These are phyloP conservation scores for Agrotis clavis DNA, from an alignment of 2,888 invertebrate species.

Conservation along the genomic window DNA sequence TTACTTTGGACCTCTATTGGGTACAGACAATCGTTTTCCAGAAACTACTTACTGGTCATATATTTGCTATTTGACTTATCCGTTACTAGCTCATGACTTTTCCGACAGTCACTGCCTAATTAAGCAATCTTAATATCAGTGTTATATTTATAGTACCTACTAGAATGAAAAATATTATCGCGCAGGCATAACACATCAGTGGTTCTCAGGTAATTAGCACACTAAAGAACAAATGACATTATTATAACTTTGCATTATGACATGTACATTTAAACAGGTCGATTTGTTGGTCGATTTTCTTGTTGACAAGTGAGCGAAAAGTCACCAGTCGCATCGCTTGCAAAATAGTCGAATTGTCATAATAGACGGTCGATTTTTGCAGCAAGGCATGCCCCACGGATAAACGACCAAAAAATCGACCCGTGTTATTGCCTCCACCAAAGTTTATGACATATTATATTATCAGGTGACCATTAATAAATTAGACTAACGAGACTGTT, in stretches of 20 bases:
- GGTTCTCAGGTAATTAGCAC: not conserved
- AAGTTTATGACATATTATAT: no score
- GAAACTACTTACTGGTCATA: not conserved
- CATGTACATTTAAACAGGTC: no score
- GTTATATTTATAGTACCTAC: not conserved
- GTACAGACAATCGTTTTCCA: conserved; percentile 26
- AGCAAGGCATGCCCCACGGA: no score
- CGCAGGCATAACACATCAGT: not conserved
- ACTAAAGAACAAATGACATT: not conserved
- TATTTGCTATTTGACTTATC: conserved; percentile 26
- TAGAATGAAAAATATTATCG: not conserved
- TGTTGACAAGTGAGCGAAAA: no score
- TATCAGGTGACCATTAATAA: no score
- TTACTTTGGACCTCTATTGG: conserved; percentile 52
- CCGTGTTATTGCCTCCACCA: no score
- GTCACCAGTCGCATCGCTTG: no score
- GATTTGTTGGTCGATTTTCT: no score
- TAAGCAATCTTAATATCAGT: not conserved
- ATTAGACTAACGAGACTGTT: no score
- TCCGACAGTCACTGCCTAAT: not conserved
- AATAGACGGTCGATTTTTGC: no score
- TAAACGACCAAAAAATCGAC: no score
- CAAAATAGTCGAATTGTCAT: no score
- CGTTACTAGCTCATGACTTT: not conserved
- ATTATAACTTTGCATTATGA: not conserved